A percentile compares a stretch with the other conserved stretches of the same genome.
Conservation (phyloP, 2,797 vertebrate genomes). For the Pristis pectinata region DNA sequence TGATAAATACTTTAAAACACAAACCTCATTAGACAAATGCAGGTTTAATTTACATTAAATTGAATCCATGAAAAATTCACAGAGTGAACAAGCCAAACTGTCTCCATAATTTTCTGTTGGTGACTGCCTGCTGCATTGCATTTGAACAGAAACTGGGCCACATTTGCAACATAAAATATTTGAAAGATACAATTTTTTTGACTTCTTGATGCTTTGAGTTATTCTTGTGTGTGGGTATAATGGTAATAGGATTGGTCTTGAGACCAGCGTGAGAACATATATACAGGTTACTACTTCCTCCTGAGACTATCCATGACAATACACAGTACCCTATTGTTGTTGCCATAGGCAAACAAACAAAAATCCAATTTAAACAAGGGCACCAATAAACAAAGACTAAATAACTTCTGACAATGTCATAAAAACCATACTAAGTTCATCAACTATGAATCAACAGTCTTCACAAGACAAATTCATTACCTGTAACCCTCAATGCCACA, state of each 20-base stretch:
- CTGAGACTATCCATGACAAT: not conserved
- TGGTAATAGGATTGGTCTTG: not conserved
- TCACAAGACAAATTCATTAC: not conserved
- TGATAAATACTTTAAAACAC: constrained; percentile 28
- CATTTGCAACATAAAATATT: not conserved
- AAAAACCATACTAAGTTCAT: not conserved
- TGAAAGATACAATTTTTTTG: not conserved
- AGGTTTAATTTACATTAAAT: constrained; percentile 15
- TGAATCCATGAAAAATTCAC: constrained; percentile 3
- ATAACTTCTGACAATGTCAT: not conserved
- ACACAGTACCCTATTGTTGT: too few species aligned
- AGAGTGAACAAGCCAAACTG: not conserved
- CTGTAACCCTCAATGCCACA: not conserved
- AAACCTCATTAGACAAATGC: not conserved
- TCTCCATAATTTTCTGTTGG: not conserved
- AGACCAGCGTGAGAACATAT: not conserved
- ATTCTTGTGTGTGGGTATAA: not conserved
- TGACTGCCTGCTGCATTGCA: not conserved
- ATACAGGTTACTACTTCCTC: not conserved
- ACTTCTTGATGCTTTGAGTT: not conserved
- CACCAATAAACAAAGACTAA: not conserved
- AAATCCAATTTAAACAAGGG: not conserved
- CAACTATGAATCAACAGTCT: constrained; percentile 7
- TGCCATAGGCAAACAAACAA: not conserved
- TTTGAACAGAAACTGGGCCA: not conserved